A percentile compares a stretch with the other conserved stretches of the same genome.
These are phyloP conservation scores for Globodera ellingtonae DNA, from an alignment of 1,140 invertebrate genomes.

Conservation along the genomic window DNA sequence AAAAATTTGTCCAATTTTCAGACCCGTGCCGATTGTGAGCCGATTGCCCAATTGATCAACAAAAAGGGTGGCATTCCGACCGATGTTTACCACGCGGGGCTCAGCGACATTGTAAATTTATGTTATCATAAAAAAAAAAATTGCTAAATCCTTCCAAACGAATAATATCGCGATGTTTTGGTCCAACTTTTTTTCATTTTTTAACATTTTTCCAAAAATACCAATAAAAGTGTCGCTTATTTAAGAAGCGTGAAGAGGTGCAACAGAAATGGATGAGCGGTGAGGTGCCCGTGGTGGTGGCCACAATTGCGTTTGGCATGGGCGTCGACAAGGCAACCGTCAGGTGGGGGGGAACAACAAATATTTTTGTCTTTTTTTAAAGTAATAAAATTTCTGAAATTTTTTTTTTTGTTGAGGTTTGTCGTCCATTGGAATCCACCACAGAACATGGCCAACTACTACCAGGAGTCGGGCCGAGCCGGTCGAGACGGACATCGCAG, in stretches of 20 bases:
- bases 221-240: background rate
- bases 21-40: constrained; percentile 34
- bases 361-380: background rate
- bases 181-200: no score
- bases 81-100: constrained; percentile 84
- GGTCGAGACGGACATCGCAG: constrained; percentile 39
- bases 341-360: constrained; percentile 63
- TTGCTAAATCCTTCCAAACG: no score
- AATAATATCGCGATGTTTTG: no score
- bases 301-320: constrained; percentile 75
- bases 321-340: constrained; percentile 76
- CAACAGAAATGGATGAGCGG: constrained; percentile 66
- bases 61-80: constrained; percentile 65
- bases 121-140: no score
- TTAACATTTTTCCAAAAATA: no score
- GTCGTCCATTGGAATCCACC: constrained; percentile 37
- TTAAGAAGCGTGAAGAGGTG: constrained; percentile 48
- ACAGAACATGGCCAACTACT: constrained; percentile 82
- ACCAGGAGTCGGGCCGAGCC: constrained; percentile 88
- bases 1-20: background rate
- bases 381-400: background rate
- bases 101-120: constrained; percentile 71
- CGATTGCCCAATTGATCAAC: constrained; percentile 27
- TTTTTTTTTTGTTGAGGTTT: constrained; percentile 54
- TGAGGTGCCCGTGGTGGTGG: constrained; percentile 70